A percentile compares a stretch with the other conserved stretches of the same genome.
These are phyloP conservation scores for Leucoptera coffeella DNA, from an alignment of 2,888 invertebrate genomes.

Conservation along the genomic window DNA sequence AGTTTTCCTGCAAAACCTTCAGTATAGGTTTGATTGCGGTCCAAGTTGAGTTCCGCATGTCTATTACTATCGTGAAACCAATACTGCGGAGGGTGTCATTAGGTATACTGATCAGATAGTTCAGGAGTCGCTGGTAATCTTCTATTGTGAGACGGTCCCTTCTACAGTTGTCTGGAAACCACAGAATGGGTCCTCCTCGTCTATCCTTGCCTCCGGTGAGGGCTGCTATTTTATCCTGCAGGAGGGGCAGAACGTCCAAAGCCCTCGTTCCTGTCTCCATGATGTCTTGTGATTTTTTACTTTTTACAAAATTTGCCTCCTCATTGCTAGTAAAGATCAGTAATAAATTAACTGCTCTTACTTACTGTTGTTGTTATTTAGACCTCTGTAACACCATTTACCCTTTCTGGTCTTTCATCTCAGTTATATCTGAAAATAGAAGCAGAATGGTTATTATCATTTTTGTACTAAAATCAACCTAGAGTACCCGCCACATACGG, in stretches of 20 bases:
- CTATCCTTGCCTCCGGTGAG: constrained; percentile 93
- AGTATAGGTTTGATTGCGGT: constrained; percentile 95
- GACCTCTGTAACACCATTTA: constrained; percentile 5
- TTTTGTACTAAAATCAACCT: too few species aligned
- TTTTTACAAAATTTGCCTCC: too few species aligned
- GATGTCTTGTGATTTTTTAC: too few species aligned
- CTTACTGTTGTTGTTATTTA: too few species aligned
- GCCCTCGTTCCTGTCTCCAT: constrained; percentile 90
- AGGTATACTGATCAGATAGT: constrained; percentile 92
- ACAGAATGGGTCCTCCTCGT: constrained; percentile 87
- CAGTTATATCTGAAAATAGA: too few species aligned
- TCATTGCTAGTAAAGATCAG: too few species aligned
- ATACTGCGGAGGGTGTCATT: constrained; percentile 76
- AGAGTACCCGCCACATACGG: too few species aligned
- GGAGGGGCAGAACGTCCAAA: constrained; percentile 87
- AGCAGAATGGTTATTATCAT: too few species aligned
- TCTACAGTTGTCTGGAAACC: constrained; percentile 86
- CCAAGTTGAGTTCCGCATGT: constrained; percentile 97
- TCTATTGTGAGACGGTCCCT: constrained; percentile 90
- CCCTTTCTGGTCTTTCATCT: too few species aligned
- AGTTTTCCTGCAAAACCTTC: constrained; percentile 94
- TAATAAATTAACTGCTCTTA: too few species aligned
- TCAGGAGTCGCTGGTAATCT: constrained; percentile 85
- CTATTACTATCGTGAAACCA: constrained; percentile 93
- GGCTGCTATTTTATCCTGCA: constrained; percentile 92